A percentile compares a stretch with the other conserved stretches of the same genome.
Conservation (phyloP, 2,888 invertebrate species). For the Phyllotreta cruciferae region DNA sequence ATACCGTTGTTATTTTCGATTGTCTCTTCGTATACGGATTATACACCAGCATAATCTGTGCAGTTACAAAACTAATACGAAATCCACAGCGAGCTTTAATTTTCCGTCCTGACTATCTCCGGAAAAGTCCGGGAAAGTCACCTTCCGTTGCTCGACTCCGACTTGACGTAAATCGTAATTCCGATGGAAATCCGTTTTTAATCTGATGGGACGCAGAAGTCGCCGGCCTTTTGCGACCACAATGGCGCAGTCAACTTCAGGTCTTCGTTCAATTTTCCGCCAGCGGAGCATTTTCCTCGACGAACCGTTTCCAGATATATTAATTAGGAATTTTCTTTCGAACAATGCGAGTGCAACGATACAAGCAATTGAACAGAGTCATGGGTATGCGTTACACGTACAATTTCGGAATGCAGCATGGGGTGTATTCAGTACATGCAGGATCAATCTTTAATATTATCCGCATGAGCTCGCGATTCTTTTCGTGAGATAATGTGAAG, state of each 20-base stretch:
- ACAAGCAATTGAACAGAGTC: no score
- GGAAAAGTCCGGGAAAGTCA: slow-evolving; percentile 8
- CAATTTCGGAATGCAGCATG: no score
- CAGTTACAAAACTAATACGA: no score
- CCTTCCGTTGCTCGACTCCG: background rate
- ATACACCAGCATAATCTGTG: no score
- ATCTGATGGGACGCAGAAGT: slow-evolving; percentile 41
- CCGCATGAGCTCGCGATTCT: slow-evolving; percentile 14
- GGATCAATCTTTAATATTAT: slow-evolving; percentile 31
- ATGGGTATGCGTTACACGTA: slow-evolving; percentile 19
- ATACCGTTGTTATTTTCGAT: no score
- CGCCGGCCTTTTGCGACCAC: slow-evolving; percentile 40
- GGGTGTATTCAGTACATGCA: slow-evolving; percentile 5
- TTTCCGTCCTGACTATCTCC: no score
- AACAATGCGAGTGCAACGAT: background rate
- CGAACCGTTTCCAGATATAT: no score
- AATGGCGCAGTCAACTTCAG: slow-evolving; percentile 44
- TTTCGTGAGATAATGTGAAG: slow-evolving; percentile 16
- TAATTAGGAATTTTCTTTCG: no score
- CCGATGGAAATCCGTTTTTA: slow-evolving; percentile 42
- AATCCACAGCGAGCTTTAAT: no score
- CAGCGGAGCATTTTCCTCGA: no score
- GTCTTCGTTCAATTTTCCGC: background rate
- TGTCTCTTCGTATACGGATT: no score
- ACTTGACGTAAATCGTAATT: slow-evolving; percentile 9